Percentiles rank a stretch among this genome's conserved stretches.
These are phyloP conservation scores for Zaprionus inermis DNA, from an alignment of 1,140 invertebrate species.

Conservation along the genomic window DNA sequence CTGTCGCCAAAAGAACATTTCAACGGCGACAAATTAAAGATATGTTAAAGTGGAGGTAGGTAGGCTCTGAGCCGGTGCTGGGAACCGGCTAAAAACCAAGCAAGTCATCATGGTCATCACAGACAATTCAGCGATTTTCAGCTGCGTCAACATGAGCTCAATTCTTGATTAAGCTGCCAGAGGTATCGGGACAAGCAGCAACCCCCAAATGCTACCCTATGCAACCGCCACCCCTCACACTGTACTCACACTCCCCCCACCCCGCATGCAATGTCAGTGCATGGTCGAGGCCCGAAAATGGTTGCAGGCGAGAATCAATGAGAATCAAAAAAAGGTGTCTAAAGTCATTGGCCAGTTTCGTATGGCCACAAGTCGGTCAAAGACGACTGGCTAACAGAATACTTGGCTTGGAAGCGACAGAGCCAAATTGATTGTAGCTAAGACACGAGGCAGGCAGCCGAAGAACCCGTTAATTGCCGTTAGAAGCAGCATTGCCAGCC, in stretches of 20 bases:
- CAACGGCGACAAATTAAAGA: conserved; percentile 1
- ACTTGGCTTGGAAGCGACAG: conserved; percentile 54
- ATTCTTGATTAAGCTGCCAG: neutral
- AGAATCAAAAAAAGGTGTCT: neutral
- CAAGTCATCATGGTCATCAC: conserved; percentile 38
- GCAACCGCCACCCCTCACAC: neutral
- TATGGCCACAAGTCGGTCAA: conserved; percentile 65
- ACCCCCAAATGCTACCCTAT: neutral
- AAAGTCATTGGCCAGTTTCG: conserved; percentile 35
- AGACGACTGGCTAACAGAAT: conserved; percentile 73
- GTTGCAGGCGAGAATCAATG: neutral
- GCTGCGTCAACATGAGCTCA: conserved; percentile 16
- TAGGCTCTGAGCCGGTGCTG: too few species aligned
- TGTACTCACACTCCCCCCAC: too few species aligned
- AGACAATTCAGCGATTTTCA: neutral
- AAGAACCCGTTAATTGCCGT: conserved; percentile 65
- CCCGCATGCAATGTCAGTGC: conserved; percentile 10
- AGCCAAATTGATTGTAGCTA: conserved; percentile 50
- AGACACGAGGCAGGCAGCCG: conserved; percentile 7
- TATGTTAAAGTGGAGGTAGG: neutral
- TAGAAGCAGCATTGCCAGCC: conserved; percentile 49
- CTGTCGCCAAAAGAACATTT: conserved; percentile 28
- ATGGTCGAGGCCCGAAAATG: conserved; percentile 17
- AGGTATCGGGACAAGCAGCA: too few species aligned
- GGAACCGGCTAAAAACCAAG: neutral